These are phyloP conservation scores for Atrichornis clamosus DNA, from an alignment of 2,113 vertebrate species.

Conservation along the genomic window DNA sequence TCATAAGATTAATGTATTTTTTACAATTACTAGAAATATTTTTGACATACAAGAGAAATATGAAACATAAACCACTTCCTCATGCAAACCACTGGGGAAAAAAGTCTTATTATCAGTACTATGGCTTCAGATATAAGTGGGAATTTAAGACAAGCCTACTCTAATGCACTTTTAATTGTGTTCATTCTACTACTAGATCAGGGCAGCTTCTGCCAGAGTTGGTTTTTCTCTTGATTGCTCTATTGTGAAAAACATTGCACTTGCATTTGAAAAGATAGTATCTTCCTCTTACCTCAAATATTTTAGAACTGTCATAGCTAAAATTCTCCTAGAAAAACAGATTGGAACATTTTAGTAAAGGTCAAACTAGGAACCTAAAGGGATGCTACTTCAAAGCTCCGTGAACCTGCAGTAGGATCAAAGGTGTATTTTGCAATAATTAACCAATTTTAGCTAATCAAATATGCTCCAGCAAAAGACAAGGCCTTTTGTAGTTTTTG, in stretches of 20 bases:
- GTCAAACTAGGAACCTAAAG: not conserved
- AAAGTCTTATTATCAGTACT: not conserved
- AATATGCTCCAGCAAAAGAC: not conserved
- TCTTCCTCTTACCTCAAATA: not conserved
- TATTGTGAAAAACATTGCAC: not conserved
- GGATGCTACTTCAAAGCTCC: not conserved
- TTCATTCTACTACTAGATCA: not conserved
- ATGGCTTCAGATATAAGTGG: not conserved
- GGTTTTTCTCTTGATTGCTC: not conserved
- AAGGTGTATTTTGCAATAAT: not conserved
- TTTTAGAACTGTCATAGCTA: not conserved
- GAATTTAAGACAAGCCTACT: not conserved
- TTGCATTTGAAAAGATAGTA: not conserved
- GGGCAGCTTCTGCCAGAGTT: not conserved
- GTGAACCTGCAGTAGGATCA: rapidly evolving
- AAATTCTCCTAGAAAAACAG: not conserved
- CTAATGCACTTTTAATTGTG: not conserved
- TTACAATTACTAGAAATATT: not conserved
- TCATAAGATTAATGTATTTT: not conserved
- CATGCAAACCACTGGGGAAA: not conserved
- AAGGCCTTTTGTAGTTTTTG: not conserved
- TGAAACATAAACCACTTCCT: not conserved
- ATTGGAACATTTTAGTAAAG: not conserved
- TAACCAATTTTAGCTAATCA: not conserved
- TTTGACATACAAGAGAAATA: not conserved